Conservation (phyloP, 2,797 vertebrate species). For the Squalus acanthias region DNA sequence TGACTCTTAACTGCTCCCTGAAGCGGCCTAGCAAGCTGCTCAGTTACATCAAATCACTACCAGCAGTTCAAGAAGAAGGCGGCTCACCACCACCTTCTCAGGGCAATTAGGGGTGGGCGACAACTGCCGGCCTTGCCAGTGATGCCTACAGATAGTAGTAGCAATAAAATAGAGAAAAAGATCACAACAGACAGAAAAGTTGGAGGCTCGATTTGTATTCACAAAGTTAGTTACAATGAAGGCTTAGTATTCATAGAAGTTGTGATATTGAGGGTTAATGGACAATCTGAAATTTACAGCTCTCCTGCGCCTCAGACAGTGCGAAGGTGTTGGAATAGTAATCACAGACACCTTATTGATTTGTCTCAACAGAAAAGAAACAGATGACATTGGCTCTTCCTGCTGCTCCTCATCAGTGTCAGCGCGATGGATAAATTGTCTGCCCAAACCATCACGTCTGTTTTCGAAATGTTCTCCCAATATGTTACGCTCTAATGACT, state of each 20-base stretch:
- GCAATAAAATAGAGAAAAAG: not conserved
- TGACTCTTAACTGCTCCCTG: not conserved
- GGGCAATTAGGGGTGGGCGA: not conserved
- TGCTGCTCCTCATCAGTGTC: constrained; percentile 2
- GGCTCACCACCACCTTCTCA: not conserved
- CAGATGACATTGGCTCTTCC: not conserved
- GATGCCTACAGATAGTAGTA: not conserved
- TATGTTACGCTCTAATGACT: not conserved
- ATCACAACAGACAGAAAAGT: not conserved
- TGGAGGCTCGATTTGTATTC: not conserved
- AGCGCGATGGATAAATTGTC: not conserved
- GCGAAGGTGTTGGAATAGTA: not conserved
- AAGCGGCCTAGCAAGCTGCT: not conserved
- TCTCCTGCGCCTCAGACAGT: not conserved
- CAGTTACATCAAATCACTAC: not conserved
- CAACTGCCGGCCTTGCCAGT: not conserved
- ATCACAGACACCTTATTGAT: constrained; percentile 12
- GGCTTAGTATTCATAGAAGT: not conserved
- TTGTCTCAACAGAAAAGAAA: not conserved
- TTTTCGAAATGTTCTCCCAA: not conserved
- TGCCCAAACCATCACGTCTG: not conserved
- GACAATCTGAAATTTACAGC: constrained; percentile 16
- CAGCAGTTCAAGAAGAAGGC: no score
- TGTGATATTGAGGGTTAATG: not conserved
- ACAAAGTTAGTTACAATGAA: not conserved